Conservation (phyloP, 2,113 vertebrate species). For the Forbesichthys agassizii region DNA sequence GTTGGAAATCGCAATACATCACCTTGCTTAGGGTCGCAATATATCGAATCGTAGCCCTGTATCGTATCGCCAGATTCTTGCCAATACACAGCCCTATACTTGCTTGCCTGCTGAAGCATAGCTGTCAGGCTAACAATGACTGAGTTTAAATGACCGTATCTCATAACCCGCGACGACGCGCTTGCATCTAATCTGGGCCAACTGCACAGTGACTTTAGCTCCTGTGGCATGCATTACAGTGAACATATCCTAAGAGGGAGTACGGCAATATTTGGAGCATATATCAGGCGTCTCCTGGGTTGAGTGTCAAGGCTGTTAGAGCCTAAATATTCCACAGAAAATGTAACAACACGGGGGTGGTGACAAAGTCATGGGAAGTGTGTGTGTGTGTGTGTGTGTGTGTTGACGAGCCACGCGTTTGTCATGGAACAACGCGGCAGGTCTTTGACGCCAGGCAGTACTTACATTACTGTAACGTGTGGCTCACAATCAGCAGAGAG, state of each 20-base stretch:
- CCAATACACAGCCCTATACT: not conserved
- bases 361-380: not conserved
- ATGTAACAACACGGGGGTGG: too few relatives aligned
- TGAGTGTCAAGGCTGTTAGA: not conserved
- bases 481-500: constrained; percentile 11
- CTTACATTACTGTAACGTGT: too few relatives aligned
- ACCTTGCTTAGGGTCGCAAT: too few relatives aligned
- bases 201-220: not conserved
- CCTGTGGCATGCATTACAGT: constrained; percentile 13
- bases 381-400: constrained; percentile 4
- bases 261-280: constrained; percentile 7
- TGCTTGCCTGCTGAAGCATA: not conserved
- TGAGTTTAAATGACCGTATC: not conserved
- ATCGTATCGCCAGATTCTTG: too few relatives aligned
- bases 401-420: constrained; percentile 5
- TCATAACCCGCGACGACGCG: not conserved
- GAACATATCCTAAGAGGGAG: constrained; percentile 13
- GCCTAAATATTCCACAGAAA: not conserved
- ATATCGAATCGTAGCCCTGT: too few relatives aligned
- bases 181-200: not conserved
- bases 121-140: constrained; percentile 5
- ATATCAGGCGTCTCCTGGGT: constrained; percentile 8
- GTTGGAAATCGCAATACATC: too few relatives aligned
- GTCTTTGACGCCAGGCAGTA: too few relatives aligned
- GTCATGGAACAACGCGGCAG: not conserved